Base-by-base conservation (phyloP, 2,888 invertebrate genomes). In the Andrena bicolor region DNA sequence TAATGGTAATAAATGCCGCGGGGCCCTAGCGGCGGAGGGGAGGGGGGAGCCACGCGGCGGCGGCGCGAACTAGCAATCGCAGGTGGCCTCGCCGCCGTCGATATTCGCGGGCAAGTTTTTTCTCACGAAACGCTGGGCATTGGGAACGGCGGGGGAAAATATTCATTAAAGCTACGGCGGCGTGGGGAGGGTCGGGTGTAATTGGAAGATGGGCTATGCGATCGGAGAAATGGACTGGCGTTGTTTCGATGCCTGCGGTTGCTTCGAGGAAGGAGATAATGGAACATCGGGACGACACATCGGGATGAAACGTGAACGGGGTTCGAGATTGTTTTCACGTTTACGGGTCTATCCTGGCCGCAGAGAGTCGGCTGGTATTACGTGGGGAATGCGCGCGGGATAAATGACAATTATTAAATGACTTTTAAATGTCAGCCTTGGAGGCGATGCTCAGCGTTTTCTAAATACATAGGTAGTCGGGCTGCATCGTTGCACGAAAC, bases 211-310 rank as follows among this genome's bases (percentile, higher is more conserved):
- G 79, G 79, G 66, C 41, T 72, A 41, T 26, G 41, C 64, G 71
- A 73, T 66, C 72, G 80, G 53, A 73, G 80, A 79, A 73, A 68
- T 48, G 80, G 41, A 68, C 10, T 73, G 58, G 51, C 48, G 81
- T 73, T 81, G 64, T 81, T 81, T 49, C 72, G 73, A 73, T 68
- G 73, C 56, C 69, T 80, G 80, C 73, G 81, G 81, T 81, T 66
- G 41, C 30, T 79, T 81, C 73, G 80, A 49, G 80, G 80, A 81
- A 81, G 41, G 69, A 81, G 81, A 73, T 81, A 73, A 80, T 81
- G 81, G 81, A 79, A 74, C 69, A 81, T 81, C 80, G 69, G 32
- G 73, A 80, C 73, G 80, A 80, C 80, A 80, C 80, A 80, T 80
- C 80, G 63, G 30, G 73, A 73, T 48, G 66, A 72, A 56, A 80